Conservation (phyloP, 2,113 vertebrate species). For the Tamias sibiricus region DNA sequence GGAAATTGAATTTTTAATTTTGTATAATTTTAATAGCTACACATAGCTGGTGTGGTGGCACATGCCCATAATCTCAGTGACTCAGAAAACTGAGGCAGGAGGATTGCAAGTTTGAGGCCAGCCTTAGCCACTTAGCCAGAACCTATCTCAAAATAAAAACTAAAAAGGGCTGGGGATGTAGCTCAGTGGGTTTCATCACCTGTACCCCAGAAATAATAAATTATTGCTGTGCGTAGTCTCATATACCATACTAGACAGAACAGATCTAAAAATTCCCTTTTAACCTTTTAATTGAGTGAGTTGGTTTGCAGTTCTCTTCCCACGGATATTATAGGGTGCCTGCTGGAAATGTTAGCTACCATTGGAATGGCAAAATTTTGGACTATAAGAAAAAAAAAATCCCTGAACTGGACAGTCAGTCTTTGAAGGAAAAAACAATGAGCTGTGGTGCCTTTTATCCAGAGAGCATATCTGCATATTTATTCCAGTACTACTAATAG, state of each 20-base stretch:
- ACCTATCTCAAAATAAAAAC: too few relatives aligned
- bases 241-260: neutral
- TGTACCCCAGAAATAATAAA: too few relatives aligned
- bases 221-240: neutral
- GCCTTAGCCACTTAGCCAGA: too few relatives aligned
- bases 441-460: constrained; percentile 29
- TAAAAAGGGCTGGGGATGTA: too few relatives aligned
- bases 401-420: neutral
- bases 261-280: constrained; percentile 43
- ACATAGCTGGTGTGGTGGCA: neutral
- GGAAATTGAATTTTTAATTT: constrained; percentile 35
- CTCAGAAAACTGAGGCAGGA: too few relatives aligned
- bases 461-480: neutral
- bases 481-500: neutral
- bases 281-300: constrained; percentile 20
- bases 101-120: too few relatives aligned
- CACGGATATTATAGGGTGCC: constrained; percentile 1
- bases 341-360: constrained; percentile 3
- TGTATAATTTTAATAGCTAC: neutral
- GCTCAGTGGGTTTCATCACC: too few relatives aligned
- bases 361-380: constrained; percentile 35
- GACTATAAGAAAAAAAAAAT: constrained; percentile 32
- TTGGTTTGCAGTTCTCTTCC: constrained; percentile 37
- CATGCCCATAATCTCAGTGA: too few relatives aligned
- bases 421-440: constrained; percentile 20